phyloP scores from a whole-genome alignment of 2,113 vertebrate species.

The Phylloscopus trochilus region DNA sequence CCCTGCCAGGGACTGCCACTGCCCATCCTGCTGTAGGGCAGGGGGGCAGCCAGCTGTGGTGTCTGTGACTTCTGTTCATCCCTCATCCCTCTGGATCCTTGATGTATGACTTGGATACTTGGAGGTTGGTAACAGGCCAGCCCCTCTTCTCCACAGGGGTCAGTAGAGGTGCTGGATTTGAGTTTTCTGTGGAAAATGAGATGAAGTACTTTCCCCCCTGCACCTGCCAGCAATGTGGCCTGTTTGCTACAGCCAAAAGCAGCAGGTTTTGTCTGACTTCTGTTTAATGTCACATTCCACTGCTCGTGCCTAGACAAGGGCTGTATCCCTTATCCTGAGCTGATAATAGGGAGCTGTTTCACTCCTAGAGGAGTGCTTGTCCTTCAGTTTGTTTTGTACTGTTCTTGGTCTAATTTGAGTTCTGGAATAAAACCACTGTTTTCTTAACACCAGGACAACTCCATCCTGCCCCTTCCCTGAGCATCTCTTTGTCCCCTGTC shows the following conservation, averaged over 20 bases:
- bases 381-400: background rate
- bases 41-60: accelerated
- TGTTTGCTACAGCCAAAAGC: background rate
- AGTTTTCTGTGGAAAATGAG: background rate
- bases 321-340: background rate
- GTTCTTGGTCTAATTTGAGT: background rate
- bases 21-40: background rate
- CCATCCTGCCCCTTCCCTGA: background rate
- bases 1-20: background rate
- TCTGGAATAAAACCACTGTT: background rate
- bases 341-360: background rate
- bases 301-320: background rate
- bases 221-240: background rate
- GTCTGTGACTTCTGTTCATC: background rate
- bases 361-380: background rate
- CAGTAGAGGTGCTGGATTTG: background rate
- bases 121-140: background rate
- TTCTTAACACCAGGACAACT: background rate
- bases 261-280: background rate
- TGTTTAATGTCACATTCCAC: accelerated
- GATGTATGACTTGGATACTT: background rate
- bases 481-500: background rate
- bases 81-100: accelerated
- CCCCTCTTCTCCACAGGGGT: background rate
- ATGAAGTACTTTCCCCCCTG: background rate